Base-by-base conservation (phyloP, 1,140 invertebrate genomes). In the Polyergus mexicanus region DNA sequence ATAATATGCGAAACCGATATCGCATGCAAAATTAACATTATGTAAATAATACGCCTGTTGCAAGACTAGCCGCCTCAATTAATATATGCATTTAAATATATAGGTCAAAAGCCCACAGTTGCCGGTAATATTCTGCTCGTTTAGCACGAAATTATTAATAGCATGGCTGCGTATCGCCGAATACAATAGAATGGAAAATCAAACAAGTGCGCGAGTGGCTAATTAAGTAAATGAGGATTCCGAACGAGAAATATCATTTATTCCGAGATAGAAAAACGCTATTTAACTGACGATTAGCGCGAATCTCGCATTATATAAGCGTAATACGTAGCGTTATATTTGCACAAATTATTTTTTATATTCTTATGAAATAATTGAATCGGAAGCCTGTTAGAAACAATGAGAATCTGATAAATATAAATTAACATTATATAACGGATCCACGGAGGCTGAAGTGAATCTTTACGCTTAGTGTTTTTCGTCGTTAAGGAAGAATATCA, bases 401-500 rank as follows among this genome's bases (percentile, higher is more conserved):
- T 1, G 19, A 77, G 11, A 44, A 35, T 78, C 22, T 28, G 47
- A 32, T 38, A 4, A 7, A 25, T 32, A 54, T 54, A 54, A 78
- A 77, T 77, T 66, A 32, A 22, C 28, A 58, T 51, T 25, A 19
- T 35, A 7, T 10, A 65, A 3, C 28, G 13, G 47, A 41, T 65
- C 25, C 22, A 38, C 35, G 38, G 25, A 51, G n/a, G n/a, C 54
- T 41, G 11, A 58, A 66, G 77, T 68, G 62, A 85, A 86, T 90
- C 88, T 87, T 68, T 78, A 51, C 44, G 41, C 7, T 65, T 10
- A 85, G 84, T 84, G 58, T 88, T 88, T 91, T 76, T 81, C 81
- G 89, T 85, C 86, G 86, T 92, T 86, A 75, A 76, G 54, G 41
- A 51, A 84, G 56, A 84, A 56, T 68, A 81, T 83, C 86, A 78